phyloP scores from a whole-genome alignment of 2,113 vertebrate genomes.

The Corydoras maculifer region DNA sequence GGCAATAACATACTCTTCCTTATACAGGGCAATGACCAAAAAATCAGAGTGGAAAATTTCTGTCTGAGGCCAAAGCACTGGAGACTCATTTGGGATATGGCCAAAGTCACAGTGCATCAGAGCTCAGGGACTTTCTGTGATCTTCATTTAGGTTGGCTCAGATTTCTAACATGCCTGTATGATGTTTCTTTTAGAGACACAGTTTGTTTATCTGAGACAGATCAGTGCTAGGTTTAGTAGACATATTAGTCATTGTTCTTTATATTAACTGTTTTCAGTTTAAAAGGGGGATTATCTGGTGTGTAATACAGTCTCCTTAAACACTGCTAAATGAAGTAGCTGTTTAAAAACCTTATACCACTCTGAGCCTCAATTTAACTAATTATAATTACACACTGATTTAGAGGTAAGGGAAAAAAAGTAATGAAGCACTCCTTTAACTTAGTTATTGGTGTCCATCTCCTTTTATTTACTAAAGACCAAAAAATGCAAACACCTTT shows the following conservation, averaged over 20 bases:
- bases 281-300: no score
- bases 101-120: slow-evolving; percentile 22
- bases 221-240: slow-evolving; percentile 3
- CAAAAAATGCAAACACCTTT: no score
- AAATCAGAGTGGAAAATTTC: slow-evolving; percentile 34
- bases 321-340: no score
- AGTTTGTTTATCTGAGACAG: slow-evolving; percentile 1
- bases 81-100: slow-evolving; percentile 27
- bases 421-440: no score
- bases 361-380: no score
- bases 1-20: slow-evolving; percentile 3
- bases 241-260: not conserved
- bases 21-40: slow-evolving; percentile 18
- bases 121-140: slow-evolving; percentile 18
- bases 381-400: no score
- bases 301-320: no score
- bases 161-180: slow-evolving; percentile 48
- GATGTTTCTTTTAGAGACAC: slow-evolving; percentile 46
- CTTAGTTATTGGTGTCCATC: no score
- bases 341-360: no score
- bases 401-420: no score
- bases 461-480: no score
- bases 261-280: not conserved
- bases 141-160: slow-evolving; percentile 29
- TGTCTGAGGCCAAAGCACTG: not conserved